A percentile compares a stretch with the other conserved stretches of the same genome.
Conservation (phyloP, 2,797 vertebrate genomes). For the Clarias fuscus region DNA sequence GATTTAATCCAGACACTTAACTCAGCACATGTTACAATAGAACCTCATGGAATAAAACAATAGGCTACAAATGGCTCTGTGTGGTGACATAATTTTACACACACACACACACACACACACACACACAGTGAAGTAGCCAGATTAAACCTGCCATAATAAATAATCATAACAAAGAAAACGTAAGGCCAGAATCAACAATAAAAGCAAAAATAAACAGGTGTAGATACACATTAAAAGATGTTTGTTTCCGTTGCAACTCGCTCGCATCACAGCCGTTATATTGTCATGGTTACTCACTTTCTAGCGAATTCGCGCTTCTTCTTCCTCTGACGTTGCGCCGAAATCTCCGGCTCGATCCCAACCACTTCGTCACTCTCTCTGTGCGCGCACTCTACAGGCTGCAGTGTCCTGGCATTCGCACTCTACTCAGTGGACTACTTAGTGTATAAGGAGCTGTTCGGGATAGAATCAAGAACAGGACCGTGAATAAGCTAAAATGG, state of each 20-base stretch:
- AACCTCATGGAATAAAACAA: conserved; percentile 28
- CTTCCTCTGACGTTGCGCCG: neutral
- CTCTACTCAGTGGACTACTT: neutral
- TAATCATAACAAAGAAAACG: neutral
- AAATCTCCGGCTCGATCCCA: neutral
- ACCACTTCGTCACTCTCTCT: neutral
- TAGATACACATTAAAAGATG: neutral
- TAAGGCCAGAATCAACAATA: neutral
- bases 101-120: too few relatives aligned
- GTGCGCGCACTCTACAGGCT: neutral
- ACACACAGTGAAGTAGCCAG: too few relatives aligned
- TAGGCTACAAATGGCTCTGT: neutral
- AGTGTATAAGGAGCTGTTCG: neutral
- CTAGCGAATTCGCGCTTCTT: too few relatives aligned
- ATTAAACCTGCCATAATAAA: too few relatives aligned
- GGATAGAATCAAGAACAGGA: neutral
- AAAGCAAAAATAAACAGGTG: neutral
- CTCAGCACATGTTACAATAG: conserved; percentile 66
- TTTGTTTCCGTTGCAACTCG: neutral
- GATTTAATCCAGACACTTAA: conserved; percentile 63
- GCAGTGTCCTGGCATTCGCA: neutral
- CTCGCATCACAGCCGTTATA: neutral
- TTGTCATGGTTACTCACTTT: conserved; percentile 11
- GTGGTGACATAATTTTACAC: too few relatives aligned
- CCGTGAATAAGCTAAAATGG: neutral